Evolutionary conservation across 2,888 invertebrate species (phyloP).

Genomic region (Cephus nigrinus): DNA sequence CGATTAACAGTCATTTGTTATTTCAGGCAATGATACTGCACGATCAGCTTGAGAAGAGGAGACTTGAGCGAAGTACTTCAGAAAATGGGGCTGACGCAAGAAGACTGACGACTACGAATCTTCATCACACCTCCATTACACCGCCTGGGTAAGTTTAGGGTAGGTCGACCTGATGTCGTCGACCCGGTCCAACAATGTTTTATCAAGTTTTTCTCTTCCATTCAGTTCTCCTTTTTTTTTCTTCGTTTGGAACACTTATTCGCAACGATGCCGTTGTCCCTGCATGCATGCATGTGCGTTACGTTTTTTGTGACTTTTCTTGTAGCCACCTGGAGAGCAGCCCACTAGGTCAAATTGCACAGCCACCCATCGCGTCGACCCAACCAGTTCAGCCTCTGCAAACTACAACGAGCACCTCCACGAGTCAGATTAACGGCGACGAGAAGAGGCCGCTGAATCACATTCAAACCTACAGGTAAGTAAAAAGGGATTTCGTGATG

Average conservation of each 20-base stretch:
- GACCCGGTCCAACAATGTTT: neutral
- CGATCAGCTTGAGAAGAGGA: slow-evolving; percentile 60
- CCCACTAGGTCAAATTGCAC: slow-evolving; percentile 42
- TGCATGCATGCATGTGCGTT: slow-evolving; percentile 40
- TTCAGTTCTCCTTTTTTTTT: neutral
- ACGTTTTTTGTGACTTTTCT: slow-evolving; percentile 35
- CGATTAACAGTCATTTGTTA: neutral
- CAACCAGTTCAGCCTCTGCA: slow-evolving; percentile 50
- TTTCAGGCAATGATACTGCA: slow-evolving; percentile 58
- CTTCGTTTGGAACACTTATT: neutral
- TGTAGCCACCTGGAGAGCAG: slow-evolving; percentile 56
- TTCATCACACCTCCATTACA: slow-evolving; percentile 55
- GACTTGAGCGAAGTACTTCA: slow-evolving; percentile 59
- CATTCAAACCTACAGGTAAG: slow-evolving; percentile 83
- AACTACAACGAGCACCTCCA: slow-evolving; percentile 36
- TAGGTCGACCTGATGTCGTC: neutral
- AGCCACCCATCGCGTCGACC: slow-evolving; percentile 36
- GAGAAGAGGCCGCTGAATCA: slow-evolving; percentile 75
- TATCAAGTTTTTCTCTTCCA: neutral
- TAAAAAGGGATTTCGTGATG: slow-evolving; percentile 24
- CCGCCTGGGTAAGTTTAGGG: slow-evolving; percentile 52
- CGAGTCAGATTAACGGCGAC: slow-evolving; percentile 70
- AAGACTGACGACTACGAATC: slow-evolving; percentile 48
- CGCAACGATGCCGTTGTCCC: neutral
- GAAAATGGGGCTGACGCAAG: slow-evolving; percentile 58